Percentiles rank a stretch among this genome's conserved stretches.
Evolutionary conservation across 2,113 vertebrate species (phyloP).

Genomic region (Benitochromis conjunctus): DNA sequence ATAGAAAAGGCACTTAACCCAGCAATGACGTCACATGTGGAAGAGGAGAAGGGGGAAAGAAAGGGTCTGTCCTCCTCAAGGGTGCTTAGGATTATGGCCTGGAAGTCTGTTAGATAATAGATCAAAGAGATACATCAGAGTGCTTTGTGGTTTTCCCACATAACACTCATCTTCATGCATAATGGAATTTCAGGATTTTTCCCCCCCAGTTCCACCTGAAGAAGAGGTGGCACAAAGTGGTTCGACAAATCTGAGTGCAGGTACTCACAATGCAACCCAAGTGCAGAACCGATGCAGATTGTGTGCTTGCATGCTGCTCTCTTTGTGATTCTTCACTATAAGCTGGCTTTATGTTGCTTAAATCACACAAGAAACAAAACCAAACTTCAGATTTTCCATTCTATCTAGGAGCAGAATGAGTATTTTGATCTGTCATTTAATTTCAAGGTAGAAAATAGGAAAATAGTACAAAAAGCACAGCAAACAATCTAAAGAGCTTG

Average conservation of each 20-base stretch:
- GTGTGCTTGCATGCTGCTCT: neutral
- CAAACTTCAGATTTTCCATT: neutral
- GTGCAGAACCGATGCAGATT: neutral
- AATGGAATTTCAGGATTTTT: slow-evolving; percentile 40
- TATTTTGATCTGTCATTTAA: fast-evolving
- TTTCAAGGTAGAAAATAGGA: neutral
- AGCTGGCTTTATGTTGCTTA: neutral
- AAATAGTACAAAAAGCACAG: neutral
- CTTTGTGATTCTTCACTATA: neutral
- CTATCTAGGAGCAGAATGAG: neutral
- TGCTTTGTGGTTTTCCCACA: slow-evolving; percentile 54
- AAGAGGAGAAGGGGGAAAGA: neutral
- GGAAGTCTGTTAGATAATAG: slow-evolving; percentile 74
- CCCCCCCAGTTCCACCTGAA: neutral
- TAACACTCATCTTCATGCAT: slow-evolving; percentile 43
- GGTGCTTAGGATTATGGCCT: slow-evolving; percentile 67
- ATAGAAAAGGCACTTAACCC: slow-evolving; percentile 41
- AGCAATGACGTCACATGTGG: slow-evolving; percentile 44
- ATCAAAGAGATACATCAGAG: slow-evolving; percentile 69
- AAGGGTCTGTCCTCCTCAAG: slow-evolving; percentile 35
- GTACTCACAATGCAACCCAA: neutral
- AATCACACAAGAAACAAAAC: fast-evolving
- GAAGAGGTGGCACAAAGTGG: neutral
- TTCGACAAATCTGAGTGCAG: neutral
- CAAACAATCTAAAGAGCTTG: neutral